Conservation (phyloP, 1,140 invertebrate genomes). For the Paramacrobiotus metropolitanus region DNA sequence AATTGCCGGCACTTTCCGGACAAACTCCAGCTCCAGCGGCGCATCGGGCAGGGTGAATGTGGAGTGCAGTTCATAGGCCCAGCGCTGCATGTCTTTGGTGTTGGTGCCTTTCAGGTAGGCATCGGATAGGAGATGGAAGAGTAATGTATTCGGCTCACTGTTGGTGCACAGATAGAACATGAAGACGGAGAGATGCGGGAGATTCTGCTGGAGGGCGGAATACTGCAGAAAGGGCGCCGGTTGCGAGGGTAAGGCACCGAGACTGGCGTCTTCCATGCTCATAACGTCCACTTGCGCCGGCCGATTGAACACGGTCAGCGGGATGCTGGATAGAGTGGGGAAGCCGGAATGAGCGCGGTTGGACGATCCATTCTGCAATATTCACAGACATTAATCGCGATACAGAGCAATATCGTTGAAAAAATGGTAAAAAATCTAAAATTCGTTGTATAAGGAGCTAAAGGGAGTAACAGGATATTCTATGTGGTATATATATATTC, state of each 20-base stretch:
- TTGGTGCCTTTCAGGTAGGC: conserved; percentile 57
- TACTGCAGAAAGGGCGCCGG: conserved; percentile 14
- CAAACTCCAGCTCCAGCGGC: conserved; percentile 6
- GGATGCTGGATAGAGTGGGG: neutral
- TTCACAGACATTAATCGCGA: no score
- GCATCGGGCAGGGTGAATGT: conserved; percentile 76
- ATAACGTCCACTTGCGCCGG: neutral
- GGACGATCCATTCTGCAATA: neutral
- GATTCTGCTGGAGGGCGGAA: conserved; percentile 25
- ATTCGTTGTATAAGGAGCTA: no score
- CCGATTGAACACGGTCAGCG: no score
- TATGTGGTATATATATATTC: no score
- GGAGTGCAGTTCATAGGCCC: conserved; percentile 93
- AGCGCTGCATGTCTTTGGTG: conserved; percentile 69
- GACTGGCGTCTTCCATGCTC: conserved; percentile 17
- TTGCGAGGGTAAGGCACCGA: conserved; percentile 24
- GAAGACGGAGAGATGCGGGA: conserved; percentile 62
- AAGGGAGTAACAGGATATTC: no score
- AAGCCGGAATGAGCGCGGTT: neutral
- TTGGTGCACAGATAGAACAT: conserved; percentile 65
- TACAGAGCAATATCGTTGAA: no score
- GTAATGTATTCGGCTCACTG: conserved; percentile 38
- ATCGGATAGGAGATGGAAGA: conserved; percentile 68
- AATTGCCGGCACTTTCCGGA: neutral
- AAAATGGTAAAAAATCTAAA: no score